These are phyloP conservation scores for Oncorhynchus kisutch DNA, from an alignment of 2,113 vertebrate species.

Conservation along the genomic window DNA sequence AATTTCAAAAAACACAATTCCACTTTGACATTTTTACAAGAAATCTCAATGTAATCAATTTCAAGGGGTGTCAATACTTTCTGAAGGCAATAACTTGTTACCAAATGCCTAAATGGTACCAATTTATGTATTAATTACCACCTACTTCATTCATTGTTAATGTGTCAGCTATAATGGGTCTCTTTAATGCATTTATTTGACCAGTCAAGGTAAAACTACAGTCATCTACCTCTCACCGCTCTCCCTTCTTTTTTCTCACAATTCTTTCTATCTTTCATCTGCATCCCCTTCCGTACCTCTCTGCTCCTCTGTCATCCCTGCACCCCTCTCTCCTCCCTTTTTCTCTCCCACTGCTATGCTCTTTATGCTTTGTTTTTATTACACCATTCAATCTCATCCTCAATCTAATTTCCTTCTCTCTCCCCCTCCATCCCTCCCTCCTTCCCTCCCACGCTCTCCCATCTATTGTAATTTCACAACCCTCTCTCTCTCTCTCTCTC, in stretches of 20 bases:
- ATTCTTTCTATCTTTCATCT: too few species aligned
- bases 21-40: too few species aligned
- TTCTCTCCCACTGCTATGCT: neutral
- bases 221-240: too few species aligned
- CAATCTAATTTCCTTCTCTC: constrained; percentile 2
- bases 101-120: too few species aligned
- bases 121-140: neutral
- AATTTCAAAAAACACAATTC: too few species aligned
- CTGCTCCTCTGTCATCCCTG: neutral
- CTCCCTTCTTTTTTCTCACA: too few species aligned
- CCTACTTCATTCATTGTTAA: neutral
- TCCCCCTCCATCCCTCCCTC: neutral
- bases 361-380: constrained; percentile 9
- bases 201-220: neutral
- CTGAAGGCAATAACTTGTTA: too few species aligned
- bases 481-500: neutral
- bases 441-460: neutral
- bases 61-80: too few species aligned
- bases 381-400: neutral
- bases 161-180: too few species aligned
- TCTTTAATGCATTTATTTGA: neutral
- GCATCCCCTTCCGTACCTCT: neutral
- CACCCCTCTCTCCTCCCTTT: too few species aligned
- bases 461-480: neutral
- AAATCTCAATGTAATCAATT: too few species aligned